phyloP scores from a whole-genome alignment of 2,888 invertebrate genomes.

The Hyles lineata region DNA sequence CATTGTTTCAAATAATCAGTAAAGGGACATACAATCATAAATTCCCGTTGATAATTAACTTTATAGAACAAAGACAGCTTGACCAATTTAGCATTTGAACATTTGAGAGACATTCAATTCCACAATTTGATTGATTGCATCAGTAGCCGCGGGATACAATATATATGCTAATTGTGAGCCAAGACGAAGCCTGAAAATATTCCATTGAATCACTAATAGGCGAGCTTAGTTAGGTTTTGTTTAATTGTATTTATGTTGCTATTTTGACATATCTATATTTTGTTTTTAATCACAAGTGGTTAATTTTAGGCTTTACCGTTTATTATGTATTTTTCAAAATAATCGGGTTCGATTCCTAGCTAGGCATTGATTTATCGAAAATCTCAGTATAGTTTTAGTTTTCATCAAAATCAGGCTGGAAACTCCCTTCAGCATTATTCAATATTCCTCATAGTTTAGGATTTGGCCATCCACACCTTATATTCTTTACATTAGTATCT shows the following conservation, averaged over 20 bases:
- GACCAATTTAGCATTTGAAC: constrained; percentile 1
- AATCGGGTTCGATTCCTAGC: too few relatives aligned
- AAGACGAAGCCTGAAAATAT: constrained; percentile 32
- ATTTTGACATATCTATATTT: too few relatives aligned
- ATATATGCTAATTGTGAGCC: constrained; percentile 69
- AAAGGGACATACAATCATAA: not conserved
- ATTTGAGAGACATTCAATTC: constrained; percentile 9
- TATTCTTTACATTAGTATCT: too few relatives aligned
- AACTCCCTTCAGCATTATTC: too few relatives aligned
- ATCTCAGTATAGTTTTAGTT: too few relatives aligned
- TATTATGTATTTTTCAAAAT: too few relatives aligned
- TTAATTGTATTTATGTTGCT: not conserved
- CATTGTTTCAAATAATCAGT: not conserved
- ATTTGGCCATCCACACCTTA: too few relatives aligned
- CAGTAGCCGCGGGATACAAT: constrained; percentile 63
- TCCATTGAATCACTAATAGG: not conserved
- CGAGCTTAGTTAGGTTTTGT: not conserved
- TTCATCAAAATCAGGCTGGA: too few relatives aligned
- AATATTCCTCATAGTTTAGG: too few relatives aligned
- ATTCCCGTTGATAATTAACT: not conserved
- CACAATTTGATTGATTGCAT: constrained; percentile 66
- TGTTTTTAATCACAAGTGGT: too few relatives aligned
- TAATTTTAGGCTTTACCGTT: too few relatives aligned
- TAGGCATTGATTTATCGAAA: too few relatives aligned
- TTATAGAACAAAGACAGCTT: not conserved